Evolutionary conservation across 2,888 invertebrate species (phyloP).

Genomic region (Pristionchus mayeri): DNA sequence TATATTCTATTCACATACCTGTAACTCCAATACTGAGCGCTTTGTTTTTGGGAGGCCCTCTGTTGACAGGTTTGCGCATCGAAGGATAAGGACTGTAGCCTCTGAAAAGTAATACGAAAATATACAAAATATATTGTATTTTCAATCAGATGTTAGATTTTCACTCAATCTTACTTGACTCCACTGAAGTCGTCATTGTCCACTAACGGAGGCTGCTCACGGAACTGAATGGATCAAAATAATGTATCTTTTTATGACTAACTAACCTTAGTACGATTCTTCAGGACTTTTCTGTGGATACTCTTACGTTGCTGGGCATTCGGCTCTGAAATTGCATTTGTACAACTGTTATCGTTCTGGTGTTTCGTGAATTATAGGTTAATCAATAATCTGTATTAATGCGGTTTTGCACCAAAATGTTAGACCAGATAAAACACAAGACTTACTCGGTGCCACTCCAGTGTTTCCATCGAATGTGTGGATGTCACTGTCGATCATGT

Average conservation of each 20-base stretch:
- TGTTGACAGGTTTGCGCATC: background rate
- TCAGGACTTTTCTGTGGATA: too few species aligned
- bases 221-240: constrained; percentile 7
- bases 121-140: background rate
- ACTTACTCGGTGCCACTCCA: background rate
- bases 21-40: constrained; percentile 34
- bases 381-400: too few species aligned
- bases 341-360: too few species aligned
- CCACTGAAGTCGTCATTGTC: constrained; percentile 12
- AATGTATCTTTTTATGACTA: too few species aligned
- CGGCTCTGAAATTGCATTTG: too few species aligned
- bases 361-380: too few species aligned
- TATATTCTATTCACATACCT: background rate
- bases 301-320: too few species aligned
- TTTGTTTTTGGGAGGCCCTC: background rate
- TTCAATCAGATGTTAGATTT: background rate
- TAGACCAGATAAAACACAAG: too few species aligned
- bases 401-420: too few species aligned
- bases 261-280: too few species aligned
- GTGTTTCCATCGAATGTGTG: constrained; percentile 28
- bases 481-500: constrained; percentile 44
- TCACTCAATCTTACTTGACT: constrained; percentile 15
- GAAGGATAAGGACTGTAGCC: constrained; percentile 8
- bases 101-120: background rate
- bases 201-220: constrained; percentile 1